phyloP scores from a whole-genome alignment of 23 tunicate species.

The Halocynthia aurantium region DNA sequence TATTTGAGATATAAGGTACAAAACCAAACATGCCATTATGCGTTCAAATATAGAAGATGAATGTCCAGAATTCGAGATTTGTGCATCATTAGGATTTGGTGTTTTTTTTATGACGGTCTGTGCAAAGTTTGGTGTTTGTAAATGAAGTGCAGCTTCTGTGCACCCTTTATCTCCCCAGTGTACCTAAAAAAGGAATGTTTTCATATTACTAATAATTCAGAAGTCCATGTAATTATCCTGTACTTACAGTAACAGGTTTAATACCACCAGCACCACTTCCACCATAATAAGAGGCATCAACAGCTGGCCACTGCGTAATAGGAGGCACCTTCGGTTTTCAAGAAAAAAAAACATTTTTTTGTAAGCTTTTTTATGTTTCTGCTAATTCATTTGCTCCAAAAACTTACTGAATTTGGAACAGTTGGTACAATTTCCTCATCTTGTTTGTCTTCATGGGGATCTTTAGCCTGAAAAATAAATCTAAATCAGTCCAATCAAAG shows the following conservation, averaged over 20 bases:
- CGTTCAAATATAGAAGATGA: too few species aligned
- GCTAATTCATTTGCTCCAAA: too few species aligned
- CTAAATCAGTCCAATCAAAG: not conserved
- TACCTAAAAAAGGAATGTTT: constrained; percentile 26
- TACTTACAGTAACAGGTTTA: constrained; percentile 66
- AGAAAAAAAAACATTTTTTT: not conserved
- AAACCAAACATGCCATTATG: too few species aligned
- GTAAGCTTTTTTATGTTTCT: not conserved
- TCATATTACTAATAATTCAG: not conserved
- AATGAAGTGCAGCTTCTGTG: constrained; percentile 64
- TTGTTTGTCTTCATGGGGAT: not conserved
- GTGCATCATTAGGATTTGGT: not conserved
- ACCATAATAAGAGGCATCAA: constrained; percentile 82
- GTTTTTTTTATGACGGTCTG: constrained; percentile 24
- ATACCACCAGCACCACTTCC: constrained; percentile 87
- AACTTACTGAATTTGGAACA: too few species aligned
- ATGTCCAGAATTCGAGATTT: constrained; percentile 12
- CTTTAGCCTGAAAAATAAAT: not conserved
- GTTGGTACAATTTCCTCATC: too few species aligned
- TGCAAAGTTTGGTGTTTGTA: constrained; percentile 58
- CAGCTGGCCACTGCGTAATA: constrained; percentile 72
- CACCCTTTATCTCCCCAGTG: constrained; percentile 74
- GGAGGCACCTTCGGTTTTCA: constrained; percentile 3
- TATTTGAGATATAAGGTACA: too few species aligned
- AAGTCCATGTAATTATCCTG: not conserved